Base-by-base conservation (phyloP, 1,140 invertebrate genomes). In the Drosophila bocki region DNA sequence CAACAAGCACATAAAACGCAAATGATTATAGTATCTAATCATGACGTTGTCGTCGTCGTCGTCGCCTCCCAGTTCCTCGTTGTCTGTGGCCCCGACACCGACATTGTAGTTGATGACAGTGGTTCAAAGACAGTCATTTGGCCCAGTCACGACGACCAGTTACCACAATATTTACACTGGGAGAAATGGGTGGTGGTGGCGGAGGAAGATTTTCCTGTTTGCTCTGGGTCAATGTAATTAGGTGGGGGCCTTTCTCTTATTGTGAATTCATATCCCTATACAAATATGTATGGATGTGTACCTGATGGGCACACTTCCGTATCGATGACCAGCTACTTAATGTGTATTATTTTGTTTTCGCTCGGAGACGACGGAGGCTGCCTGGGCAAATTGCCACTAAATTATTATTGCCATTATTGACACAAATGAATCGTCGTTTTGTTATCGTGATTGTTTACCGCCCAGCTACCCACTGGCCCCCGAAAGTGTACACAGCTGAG, bases 401-500 rank as follows among this genome's bases (percentile, higher is more conserved):
- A 91, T 91, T 91, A 91, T 91, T 91, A 85, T 88, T 91, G 88
- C 74, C 86, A 82, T 91, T 91, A 91, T 91, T 91, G 88, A 85
- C 78, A 82, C 71, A 85, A 90, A 82, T 90, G 85, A 85, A 90
- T 88, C 71, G 85, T 79, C 85, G 80, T 90, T 84, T 88, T 90
- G 70, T 85, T 90, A 83, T 69, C 65, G 50, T 69, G 74, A 84
- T 90, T 90, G 80, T 87, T 88, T 84, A 90, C 77, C 54, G 58
- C 74, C 69, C 64, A 54, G 13, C 19, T 41, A n/a, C 29, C 35
- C 44, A 64, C 26, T 19, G n/a, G 26, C 29, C 39, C 33, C 35
- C 17, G 42, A 19, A 39, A 56, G 42, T 44, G n/a, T 51, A 60
- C 32, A 50, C 26, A 51, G 35, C 39, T 33, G 69, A 61, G 68